phyloP scores from a whole-genome alignment of 2,888 invertebrate species.

The Acrobasis consociella region DNA sequence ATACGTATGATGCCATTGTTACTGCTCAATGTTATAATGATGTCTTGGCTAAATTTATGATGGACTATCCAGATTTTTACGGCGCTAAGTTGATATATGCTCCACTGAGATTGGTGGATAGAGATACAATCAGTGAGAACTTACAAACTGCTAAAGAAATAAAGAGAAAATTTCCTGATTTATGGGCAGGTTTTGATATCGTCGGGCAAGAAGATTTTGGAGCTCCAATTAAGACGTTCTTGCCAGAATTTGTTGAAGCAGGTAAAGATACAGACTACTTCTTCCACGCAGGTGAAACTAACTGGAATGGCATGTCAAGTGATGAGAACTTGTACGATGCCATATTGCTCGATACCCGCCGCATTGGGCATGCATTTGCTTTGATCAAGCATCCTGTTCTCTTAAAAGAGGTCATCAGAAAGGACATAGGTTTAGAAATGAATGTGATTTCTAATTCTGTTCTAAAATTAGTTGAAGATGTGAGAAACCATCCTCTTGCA shows the following conservation, averaged over 20 bases:
- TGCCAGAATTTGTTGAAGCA: constrained; percentile 83
- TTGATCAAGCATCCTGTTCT: constrained; percentile 85
- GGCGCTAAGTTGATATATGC: background rate
- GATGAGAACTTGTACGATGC: constrained; percentile 77
- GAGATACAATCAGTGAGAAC: background rate
- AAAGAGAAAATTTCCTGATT: constrained; percentile 66
- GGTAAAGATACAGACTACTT: constrained; percentile 69
- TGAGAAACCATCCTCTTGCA: background rate
- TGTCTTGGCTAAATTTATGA: background rate
- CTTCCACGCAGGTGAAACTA: constrained; percentile 5
- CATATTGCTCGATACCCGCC: constrained; percentile 83
- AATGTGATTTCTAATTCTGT: constrained; percentile 89
- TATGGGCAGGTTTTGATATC: constrained; percentile 62
- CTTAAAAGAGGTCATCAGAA: constrained; percentile 70
- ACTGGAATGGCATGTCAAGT: background rate
- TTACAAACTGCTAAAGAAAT: background rate
- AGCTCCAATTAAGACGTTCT: constrained; percentile 80
- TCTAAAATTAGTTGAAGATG: constrained; percentile 74
- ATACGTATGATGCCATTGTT: background rate
- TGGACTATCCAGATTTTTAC: background rate
- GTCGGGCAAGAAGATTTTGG: constrained; percentile 29
- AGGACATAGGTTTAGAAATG: constrained; percentile 84
- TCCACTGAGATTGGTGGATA: background rate
- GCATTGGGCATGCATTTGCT: constrained; percentile 88
- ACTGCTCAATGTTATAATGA: background rate